Evolutionary conservation across 2,797 vertebrate species (phyloP).

Genomic region (Holocentrus rufus): DNA sequence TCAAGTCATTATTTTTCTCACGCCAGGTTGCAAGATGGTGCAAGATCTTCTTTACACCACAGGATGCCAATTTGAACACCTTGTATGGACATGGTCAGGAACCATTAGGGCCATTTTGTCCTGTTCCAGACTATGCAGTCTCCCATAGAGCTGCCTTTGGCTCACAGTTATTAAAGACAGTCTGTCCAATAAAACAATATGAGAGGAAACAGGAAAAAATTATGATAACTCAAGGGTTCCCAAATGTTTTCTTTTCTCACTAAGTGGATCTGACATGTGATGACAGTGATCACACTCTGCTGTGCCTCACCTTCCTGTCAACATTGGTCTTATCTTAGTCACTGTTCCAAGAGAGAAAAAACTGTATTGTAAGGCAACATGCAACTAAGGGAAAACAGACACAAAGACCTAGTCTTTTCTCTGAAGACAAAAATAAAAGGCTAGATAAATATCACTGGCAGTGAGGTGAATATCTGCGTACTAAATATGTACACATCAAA

Average conservation of each 20-base stretch:
- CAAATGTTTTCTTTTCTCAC: background rate
- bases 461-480: background rate
- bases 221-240: slow-evolving; percentile 2
- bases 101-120: slow-evolving; percentile 54
- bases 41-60: slow-evolving; percentile 36
- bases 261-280: background rate
- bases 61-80: slow-evolving; percentile 57
- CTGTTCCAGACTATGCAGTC: slow-evolving; percentile 54
- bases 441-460: background rate
- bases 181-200: background rate
- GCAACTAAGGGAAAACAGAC: background rate
- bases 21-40: slow-evolving; percentile 28
- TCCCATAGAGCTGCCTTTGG: slow-evolving; percentile 26
- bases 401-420: background rate
- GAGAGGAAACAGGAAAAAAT: slow-evolving; percentile 9
- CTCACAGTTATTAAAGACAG: slow-evolving; percentile 14
- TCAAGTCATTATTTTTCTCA: slow-evolving; percentile 57
- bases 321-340: too few species aligned
- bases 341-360: background rate
- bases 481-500: background rate
- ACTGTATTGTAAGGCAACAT: background rate
- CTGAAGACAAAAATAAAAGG: background rate
- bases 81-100: slow-evolving; percentile 61
- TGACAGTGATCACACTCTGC: background rate
- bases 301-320: background rate